Conservation (phyloP, 53 echinoderm and acorn worm genomes). For the Holothuria scabra region DNA sequence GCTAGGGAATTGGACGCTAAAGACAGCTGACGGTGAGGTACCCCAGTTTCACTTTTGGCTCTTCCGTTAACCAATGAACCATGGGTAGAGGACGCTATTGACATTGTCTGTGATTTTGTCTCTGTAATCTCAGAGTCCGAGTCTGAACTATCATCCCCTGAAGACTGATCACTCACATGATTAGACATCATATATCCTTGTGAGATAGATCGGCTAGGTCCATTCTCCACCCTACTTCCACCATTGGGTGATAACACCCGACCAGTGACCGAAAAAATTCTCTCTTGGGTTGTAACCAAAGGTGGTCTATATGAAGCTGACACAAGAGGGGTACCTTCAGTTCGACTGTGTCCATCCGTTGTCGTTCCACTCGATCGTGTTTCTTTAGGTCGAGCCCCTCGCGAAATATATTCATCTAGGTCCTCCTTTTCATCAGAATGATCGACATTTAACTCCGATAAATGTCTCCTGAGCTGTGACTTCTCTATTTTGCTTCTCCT, state of each 20-base stretch:
- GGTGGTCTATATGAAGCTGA: slow-evolving; percentile 65
- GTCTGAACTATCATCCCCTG: slow-evolving; percentile 18
- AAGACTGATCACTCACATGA: slow-evolving; percentile 47
- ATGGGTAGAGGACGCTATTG: background rate
- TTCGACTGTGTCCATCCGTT: slow-evolving; percentile 36
- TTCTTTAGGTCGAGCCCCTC: slow-evolving; percentile 69
- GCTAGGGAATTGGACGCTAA: slow-evolving; percentile 33
- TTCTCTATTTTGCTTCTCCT: background rate
- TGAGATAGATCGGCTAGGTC: background rate
- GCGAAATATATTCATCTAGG: slow-evolving; percentile 44
- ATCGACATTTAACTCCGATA: slow-evolving; percentile 20
- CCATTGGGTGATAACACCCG: background rate
- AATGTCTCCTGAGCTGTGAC: slow-evolving; percentile 22
- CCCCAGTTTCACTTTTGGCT: background rate
- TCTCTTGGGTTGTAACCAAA: slow-evolving; percentile 58
- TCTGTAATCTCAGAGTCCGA: slow-evolving; percentile 14
- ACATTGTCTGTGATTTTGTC: slow-evolving; percentile 38
- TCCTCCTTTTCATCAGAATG: background rate
- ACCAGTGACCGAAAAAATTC: slow-evolving; percentile 52
- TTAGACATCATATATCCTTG: slow-evolving; percentile 51
- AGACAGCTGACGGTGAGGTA: slow-evolving; percentile 3
- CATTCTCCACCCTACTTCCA: background rate
- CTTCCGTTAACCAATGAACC: slow-evolving; percentile 20
- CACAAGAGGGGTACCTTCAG: slow-evolving; percentile 41
- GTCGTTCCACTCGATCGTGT: slow-evolving; percentile 53